Conservation (phyloP, 2,797 vertebrate genomes). For the Manis javanica region DNA sequence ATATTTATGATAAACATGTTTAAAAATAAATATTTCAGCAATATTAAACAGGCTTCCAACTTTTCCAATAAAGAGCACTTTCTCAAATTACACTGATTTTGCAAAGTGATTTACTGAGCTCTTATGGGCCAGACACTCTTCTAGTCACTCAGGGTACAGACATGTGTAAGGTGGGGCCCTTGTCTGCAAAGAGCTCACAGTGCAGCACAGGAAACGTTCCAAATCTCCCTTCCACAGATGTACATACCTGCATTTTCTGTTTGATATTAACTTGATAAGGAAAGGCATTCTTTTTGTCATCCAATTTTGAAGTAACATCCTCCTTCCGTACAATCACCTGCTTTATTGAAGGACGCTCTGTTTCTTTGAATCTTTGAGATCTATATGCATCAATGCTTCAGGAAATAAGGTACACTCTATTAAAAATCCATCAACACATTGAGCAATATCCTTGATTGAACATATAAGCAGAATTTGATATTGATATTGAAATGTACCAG, state of each 20-base stretch:
- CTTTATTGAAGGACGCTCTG: conserved; percentile 91
- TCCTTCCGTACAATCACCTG: conserved; percentile 95
- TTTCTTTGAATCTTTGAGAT: conserved; percentile 94
- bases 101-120: neutral
- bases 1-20: neutral
- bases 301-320: conserved; percentile 89
- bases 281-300: conserved; percentile 85
- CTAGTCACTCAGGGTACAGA: neutral
- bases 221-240: neutral
- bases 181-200: neutral
- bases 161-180: neutral
- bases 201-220: neutral
- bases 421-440: conserved; percentile 4
- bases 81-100: neutral
- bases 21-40: conserved; percentile 37
- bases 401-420: conserved; percentile 65
- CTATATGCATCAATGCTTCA: conserved; percentile 94
- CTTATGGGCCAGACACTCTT: neutral
- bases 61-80: neutral
- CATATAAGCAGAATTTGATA: neutral
- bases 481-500: neutral
- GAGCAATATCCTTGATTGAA: neutral
- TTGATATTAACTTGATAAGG: conserved; percentile 90
- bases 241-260: conserved; percentile 94
- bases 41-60: neutral